Conservation (phyloP, 2,113 vertebrate species). For the Salvelinus alpinus region DNA sequence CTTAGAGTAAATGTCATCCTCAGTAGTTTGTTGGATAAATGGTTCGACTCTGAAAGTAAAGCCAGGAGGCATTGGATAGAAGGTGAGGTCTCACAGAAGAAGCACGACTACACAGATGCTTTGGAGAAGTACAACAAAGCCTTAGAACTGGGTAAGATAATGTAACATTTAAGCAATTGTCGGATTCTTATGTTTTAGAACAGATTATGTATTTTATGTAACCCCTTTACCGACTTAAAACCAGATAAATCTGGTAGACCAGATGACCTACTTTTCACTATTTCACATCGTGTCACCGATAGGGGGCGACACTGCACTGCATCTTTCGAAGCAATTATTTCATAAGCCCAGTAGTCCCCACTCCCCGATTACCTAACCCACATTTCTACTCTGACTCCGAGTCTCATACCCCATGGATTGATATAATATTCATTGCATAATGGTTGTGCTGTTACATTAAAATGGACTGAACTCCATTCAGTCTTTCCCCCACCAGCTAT, state of each 20-base stretch:
- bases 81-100: slow-evolving; percentile 74
- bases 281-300: slow-evolving; percentile 40
- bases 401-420: too few species aligned
- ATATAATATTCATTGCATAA: too few species aligned
- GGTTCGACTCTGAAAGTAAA: slow-evolving; percentile 77
- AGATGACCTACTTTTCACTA: slow-evolving; percentile 71
- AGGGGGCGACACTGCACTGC: slow-evolving; percentile 41
- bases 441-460: too few species aligned
- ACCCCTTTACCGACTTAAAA: too few species aligned
- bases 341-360: too few species aligned
- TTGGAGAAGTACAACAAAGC: slow-evolving; percentile 81
- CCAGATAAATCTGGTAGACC: not conserved
- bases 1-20: slow-evolving; percentile 79
- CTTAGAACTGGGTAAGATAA: slow-evolving; percentile 77
- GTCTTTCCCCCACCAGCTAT: too few species aligned
- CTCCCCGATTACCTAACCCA: too few species aligned
- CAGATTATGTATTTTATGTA: too few species aligned
- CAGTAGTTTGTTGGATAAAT: slow-evolving; percentile 81
- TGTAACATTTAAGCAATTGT: not conserved
- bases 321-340: not conserved
- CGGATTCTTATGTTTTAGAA: too few species aligned
- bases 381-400: too few species aligned
- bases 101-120: slow-evolving; percentile 66
- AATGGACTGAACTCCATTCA: too few species aligned
- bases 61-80: slow-evolving; percentile 75